Evolutionary conservation across 2,888 invertebrate species (phyloP), one percentile per base, ranked within the genome.

Genomic region (Trichopria drosophilae): DNA sequence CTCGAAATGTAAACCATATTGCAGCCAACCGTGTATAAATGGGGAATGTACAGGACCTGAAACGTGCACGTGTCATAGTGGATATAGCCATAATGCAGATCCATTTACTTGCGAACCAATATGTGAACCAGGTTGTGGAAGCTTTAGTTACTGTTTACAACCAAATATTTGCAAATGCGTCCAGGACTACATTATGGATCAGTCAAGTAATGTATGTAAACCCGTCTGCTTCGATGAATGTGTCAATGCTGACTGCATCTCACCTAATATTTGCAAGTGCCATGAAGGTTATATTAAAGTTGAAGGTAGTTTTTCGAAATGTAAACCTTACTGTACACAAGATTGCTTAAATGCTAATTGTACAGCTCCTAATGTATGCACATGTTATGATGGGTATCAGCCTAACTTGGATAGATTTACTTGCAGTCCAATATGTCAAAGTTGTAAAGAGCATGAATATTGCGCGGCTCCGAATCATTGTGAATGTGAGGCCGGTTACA

Each of bases 81-180:
- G 63, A 24, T 61, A 45, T 12, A 31, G 52, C 55, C 55, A 3
- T 6, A 29, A 2, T 55, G 55, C 55, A n/a, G 60, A 69, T 13
- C 71, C 40, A 2, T 56, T 56, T 6, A 59, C 58, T 3, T 85
- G 85, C 56, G 62, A 77, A 6, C 81, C 84, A 0, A 74, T 80
- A 55, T 89, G 88, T 59, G 79, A 80, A 12, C 69, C 1, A 60
- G 84, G 84, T 1, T 69, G 1, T 79, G 42, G 79, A 46, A 6
- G 64, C 35, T 76, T 78, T 57, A 72, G 75, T 1, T 29, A 64
- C 10, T 79, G 79, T 53, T 55, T 60, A 1, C 45, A 42, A 2
- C 73, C 76, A 43, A 72, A 76, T 54, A 71, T 65, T 1, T 80
- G 80, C 51, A 41, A 60, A 5, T 80, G 80, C 53, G 60, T 26